Evolutionary conservation across 2,113 vertebrate species (phyloP).

Genomic region (Turnix velox): DNA sequence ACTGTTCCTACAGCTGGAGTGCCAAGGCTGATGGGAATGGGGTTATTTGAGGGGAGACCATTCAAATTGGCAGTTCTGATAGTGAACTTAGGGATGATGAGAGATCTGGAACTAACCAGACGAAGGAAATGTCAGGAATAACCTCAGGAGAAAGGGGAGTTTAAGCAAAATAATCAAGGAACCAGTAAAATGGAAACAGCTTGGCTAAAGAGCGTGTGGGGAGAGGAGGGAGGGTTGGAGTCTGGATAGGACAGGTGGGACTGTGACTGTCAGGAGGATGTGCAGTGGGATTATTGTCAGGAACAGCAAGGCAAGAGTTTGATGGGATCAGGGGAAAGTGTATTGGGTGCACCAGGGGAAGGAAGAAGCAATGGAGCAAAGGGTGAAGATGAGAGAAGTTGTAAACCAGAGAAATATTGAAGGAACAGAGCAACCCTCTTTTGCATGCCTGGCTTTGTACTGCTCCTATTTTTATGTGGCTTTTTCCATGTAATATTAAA

Average conservation of each 20-base stretch:
- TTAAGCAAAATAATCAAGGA: neutral
- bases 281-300: neutral
- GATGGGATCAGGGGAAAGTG: slow-evolving; percentile 22
- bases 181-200: neutral
- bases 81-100: neutral
- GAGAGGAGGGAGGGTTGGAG: neutral
- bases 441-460: neutral
- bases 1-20: neutral
- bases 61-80: neutral
- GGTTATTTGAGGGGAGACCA: neutral
- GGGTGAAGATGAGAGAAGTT: neutral
- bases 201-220: neutral
- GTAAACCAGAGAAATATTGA: neutral
- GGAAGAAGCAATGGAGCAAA: neutral
- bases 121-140: neutral
- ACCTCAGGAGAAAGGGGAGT: neutral
- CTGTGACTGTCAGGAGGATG: neutral
- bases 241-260: neutral
- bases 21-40: neutral
- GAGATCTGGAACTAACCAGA: neutral
- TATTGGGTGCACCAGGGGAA: neutral
- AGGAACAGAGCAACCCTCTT: neutral
- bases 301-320: neutral
- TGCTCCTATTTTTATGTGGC: neutral
- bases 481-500: neutral